Percentiles rank a stretch among this genome's conserved stretches.
phyloP scores from a whole-genome alignment of 1,140 invertebrate species.

The Chironomus striatipennis region DNA sequence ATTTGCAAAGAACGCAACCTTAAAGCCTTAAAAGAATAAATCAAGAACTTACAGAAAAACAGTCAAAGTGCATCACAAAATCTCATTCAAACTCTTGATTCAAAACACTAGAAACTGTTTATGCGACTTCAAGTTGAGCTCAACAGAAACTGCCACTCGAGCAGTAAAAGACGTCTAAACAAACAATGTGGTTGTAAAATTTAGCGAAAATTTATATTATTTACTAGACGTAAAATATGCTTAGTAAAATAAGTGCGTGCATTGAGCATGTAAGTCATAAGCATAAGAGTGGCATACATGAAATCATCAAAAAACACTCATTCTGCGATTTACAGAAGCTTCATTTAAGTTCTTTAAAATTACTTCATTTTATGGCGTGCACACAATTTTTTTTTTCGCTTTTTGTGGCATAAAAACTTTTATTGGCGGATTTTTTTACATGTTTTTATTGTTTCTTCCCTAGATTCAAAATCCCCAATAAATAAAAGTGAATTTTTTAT shows the following conservation, averaged over 20 bases:
- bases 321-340: background rate
- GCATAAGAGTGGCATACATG: background rate
- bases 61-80: too few relatives aligned
- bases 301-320: constrained; percentile 19
- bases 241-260: background rate
- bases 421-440: background rate
- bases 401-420: background rate
- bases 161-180: too few relatives aligned
- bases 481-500: background rate
- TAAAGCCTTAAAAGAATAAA: too few relatives aligned
- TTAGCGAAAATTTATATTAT: constrained; percentile 19
- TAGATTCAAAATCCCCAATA: constrained; percentile 1
- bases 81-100: too few relatives aligned
- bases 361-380: constrained; percentile 15
- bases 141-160: too few relatives aligned
- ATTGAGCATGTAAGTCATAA: background rate
- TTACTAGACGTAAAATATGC: background rate
- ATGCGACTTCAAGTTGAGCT: too few relatives aligned
- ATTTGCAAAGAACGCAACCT: too few relatives aligned
- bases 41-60: too few relatives aligned
- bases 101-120: too few relatives aligned
- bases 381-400: too few relatives aligned
- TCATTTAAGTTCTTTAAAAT: constrained; percentile 19
- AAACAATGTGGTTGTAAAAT: background rate
- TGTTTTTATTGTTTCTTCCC: too few relatives aligned